phyloP scores from a whole-genome alignment of 2,113 vertebrate species.

The Pachycephala philippinensis region DNA sequence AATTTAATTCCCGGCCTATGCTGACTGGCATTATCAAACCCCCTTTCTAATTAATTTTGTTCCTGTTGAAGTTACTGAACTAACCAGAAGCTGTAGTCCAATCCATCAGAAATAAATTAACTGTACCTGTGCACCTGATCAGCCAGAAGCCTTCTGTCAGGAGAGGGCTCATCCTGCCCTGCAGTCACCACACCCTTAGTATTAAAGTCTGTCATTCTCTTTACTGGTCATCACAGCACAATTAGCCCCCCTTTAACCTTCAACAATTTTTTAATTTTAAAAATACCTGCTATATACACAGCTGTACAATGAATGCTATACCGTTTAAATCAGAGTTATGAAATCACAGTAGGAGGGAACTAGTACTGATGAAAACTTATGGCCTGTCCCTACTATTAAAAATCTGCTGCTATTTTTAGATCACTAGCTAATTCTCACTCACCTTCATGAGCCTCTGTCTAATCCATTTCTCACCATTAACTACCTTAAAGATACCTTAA shows the following conservation, averaged over 20 bases:
- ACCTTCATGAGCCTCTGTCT: not conserved
- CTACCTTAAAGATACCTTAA: not conserved
- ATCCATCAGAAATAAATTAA: not conserved
- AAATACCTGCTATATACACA: not conserved
- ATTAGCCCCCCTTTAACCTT: not conserved
- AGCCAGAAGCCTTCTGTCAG: not conserved
- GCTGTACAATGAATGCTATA: not conserved
- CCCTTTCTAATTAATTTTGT: not conserved
- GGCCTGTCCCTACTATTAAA: not conserved
- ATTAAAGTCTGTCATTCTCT: not conserved
- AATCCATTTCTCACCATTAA: constrained; percentile 37
- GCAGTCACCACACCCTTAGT: not conserved
- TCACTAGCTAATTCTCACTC: constrained; percentile 21
- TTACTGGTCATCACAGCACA: not conserved
- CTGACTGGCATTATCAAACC: not conserved
- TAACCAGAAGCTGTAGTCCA: not conserved
- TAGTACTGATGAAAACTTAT: not conserved
- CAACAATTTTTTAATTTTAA: not conserved
- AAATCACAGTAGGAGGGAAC: not conserved
- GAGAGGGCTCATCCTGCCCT: not conserved
- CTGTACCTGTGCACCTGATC: not conserved
- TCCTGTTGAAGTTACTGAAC: not conserved
- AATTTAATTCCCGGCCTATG: not conserved
- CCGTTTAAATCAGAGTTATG: not conserved
- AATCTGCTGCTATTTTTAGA: constrained; percentile 42